These are phyloP conservation scores for Cossypha heuglini DNA, from an alignment of 2,797 vertebrate genomes.

Conservation along the genomic window DNA sequence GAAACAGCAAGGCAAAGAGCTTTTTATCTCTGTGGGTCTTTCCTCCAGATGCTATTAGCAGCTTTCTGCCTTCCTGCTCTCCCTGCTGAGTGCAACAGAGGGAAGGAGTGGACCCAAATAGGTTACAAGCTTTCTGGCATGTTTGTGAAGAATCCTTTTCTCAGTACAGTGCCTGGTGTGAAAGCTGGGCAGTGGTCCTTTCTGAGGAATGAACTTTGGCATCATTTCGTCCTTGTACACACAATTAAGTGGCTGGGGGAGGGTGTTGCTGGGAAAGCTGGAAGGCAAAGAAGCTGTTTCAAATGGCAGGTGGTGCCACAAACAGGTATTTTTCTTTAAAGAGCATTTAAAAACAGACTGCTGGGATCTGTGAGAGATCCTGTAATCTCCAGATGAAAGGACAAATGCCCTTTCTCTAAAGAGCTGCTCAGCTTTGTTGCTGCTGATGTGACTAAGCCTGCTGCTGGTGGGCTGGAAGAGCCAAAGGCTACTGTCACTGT, in stretches of 20 bases:
- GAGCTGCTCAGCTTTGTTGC: constrained; percentile 20
- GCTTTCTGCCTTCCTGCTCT: not conserved
- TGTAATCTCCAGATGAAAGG: constrained; percentile 55
- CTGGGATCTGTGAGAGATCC: not conserved
- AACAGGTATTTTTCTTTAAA: constrained; percentile 28
- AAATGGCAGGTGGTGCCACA: constrained; percentile 1
- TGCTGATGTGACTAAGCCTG: constrained; percentile 26
- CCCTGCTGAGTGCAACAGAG: not conserved
- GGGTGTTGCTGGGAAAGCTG: not conserved
- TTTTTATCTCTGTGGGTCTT: constrained; percentile 6
- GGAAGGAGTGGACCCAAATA: not conserved
- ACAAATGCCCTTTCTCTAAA: constrained; percentile 35
- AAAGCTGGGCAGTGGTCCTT: not conserved
- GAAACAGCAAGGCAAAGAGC: constrained; percentile 24
- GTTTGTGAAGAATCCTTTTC: not conserved
- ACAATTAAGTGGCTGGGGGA: not conserved
- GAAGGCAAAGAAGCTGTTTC: not conserved
- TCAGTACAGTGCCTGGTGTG: not conserved
- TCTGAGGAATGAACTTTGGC: not conserved
- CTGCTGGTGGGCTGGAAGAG: constrained; percentile 27
- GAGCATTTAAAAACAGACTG: not conserved
- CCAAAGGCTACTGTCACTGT: not conserved
- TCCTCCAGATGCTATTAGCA: not conserved
- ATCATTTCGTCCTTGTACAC: not conserved
- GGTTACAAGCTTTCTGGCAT: not conserved